These are phyloP conservation scores for Bujurquina vittata DNA, from an alignment of 2,113 vertebrate species.

Conservation along the genomic window DNA sequence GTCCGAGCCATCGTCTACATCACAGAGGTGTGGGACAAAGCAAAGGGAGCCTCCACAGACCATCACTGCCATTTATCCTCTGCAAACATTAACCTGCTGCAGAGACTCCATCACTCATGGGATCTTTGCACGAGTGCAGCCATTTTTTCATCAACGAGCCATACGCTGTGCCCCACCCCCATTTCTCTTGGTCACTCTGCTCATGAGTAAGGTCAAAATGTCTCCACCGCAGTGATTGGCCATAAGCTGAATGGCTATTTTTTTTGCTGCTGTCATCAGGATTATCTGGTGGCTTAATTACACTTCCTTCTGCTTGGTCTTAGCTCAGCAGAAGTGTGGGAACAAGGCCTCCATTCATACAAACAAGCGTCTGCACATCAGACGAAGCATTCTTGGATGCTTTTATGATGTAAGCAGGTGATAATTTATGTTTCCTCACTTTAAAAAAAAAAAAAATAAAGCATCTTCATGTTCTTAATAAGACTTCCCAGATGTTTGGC, in stretches of 20 bases:
- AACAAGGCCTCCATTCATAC: constrained; percentile 47
- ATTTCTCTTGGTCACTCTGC: constrained; percentile 60
- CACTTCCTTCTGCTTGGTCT: constrained; percentile 57
- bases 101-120: constrained; percentile 29
- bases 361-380: constrained; percentile 3
- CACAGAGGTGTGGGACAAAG: not conserved
- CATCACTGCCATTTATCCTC: constrained; percentile 1
- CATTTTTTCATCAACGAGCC: constrained; percentile 49
- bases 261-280: constrained; percentile 72
- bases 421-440: not conserved
- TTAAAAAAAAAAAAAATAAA: not conserved
- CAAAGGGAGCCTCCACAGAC: not conserved
- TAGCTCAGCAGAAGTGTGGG: constrained; percentile 59
- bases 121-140: constrained; percentile 41
- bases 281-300: constrained; percentile 70
- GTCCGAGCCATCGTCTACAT: not conserved
- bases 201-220: constrained; percentile 73
- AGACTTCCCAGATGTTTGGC: not conserved
- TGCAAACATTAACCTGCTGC: constrained; percentile 20
- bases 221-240: constrained; percentile 75
- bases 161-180: constrained; percentile 57
- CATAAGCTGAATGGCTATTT: constrained; percentile 71
- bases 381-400: not conserved
- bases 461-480: not conserved
- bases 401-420: not conserved